Evolutionary conservation across 2,888 invertebrate genomes (phyloP).

Genomic region (Steinernema scapterisci): DNA sequence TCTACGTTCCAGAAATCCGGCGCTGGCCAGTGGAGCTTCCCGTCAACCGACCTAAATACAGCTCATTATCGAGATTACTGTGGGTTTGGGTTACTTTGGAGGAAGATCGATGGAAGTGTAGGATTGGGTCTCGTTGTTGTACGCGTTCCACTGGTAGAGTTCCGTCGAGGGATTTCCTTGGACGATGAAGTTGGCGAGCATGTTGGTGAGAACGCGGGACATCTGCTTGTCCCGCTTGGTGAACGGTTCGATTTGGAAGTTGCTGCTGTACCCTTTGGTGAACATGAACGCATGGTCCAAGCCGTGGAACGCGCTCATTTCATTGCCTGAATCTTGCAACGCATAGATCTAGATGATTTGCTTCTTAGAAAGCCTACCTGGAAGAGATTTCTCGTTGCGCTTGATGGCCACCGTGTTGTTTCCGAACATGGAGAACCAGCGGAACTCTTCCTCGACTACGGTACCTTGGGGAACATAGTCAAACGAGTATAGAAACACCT

Average conservation of each 20-base stretch:
- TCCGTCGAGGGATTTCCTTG: constrained; percentile 53
- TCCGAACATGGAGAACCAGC: constrained; percentile 59
- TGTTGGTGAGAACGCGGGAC: constrained; percentile 58
- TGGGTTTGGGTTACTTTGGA: constrained; percentile 49
- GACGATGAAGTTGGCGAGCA: constrained; percentile 58
- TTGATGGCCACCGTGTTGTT: constrained; percentile 55
- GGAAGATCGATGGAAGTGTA: constrained; percentile 61
- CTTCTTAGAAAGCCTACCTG: background rate
- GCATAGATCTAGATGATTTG: background rate
- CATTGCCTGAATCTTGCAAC: constrained; percentile 39
- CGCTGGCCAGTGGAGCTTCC: constrained; percentile 62
- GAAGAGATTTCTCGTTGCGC: constrained; percentile 44
- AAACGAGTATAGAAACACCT: constrained; percentile 65
- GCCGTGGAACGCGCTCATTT: constrained; percentile 65
- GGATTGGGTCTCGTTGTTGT: constrained; percentile 46
- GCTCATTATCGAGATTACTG: background rate
- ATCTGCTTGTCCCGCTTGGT: constrained; percentile 61
- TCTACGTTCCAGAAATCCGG: constrained; percentile 67
- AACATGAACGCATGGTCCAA: constrained; percentile 67
- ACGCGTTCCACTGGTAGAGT: constrained; percentile 58
- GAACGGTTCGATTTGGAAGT: constrained; percentile 60
- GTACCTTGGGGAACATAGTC: constrained; percentile 63
- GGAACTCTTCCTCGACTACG: constrained; percentile 61
- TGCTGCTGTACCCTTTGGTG: constrained; percentile 64
- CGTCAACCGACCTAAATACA: constrained; percentile 52